Conservation (phyloP, 2,888 invertebrate genomes). For the Diplolepis rosae region DNA sequence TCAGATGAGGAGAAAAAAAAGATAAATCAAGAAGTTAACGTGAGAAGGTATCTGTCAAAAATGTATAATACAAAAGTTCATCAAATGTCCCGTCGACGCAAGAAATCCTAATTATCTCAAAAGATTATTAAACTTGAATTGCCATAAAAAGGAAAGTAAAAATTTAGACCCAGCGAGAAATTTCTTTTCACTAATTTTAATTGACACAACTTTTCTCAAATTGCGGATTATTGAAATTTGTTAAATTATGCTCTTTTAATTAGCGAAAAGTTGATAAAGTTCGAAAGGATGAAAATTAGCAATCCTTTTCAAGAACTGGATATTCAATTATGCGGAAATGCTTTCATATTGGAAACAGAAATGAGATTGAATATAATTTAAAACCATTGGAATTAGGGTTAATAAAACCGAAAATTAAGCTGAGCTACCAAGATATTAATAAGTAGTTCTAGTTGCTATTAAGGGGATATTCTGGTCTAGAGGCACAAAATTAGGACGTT, state of each 20-base stretch:
- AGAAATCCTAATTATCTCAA: conserved; percentile 2
- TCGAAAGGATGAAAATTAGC: neutral
- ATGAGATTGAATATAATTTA: no score
- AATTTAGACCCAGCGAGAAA: neutral
- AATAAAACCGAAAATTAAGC: no score
- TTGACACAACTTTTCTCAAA: neutral
- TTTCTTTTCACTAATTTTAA: neutral
- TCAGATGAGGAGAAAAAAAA: conserved; percentile 35
- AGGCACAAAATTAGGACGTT: no score
- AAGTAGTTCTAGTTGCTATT: no score
- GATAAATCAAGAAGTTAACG: conserved; percentile 37
- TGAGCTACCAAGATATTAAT: no score
- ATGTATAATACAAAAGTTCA: neutral
- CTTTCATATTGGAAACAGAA: no score
- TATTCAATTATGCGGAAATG: neutral
- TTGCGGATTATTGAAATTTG: neutral
- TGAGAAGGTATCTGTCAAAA: conserved; percentile 15
- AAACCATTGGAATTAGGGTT: no score
- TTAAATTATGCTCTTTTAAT: neutral
- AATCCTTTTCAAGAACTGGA: neutral
- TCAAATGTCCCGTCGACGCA: neutral
- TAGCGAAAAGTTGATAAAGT: neutral
- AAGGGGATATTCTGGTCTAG: no score
- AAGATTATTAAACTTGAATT: conserved; percentile 10
- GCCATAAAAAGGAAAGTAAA: neutral